Evolutionary conservation across 2,113 vertebrate genomes (phyloP), one percentile per base, ranked within the genome.

Genomic region (Cyprinus carpio): DNA sequence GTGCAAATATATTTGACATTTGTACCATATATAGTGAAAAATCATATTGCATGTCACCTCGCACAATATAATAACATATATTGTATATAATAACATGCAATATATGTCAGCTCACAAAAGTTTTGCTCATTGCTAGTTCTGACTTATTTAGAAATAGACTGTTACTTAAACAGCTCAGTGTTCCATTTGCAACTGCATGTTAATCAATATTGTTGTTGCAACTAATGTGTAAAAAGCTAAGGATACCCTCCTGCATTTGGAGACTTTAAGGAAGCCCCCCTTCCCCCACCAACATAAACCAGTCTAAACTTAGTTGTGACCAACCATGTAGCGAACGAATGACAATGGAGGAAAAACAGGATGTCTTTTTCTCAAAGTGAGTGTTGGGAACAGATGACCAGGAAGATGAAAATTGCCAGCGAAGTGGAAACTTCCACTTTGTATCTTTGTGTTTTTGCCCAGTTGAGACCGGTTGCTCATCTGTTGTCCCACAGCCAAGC

Each of bases 291-390:
- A 27, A 58, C 31, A 75, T 31, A 69, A 13, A 85, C 58, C 34
- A 82, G 92, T 94, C 96, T 96, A 97, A 97, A 98, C 95, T 97
- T 98, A 96, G 97, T 94, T 90, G 92, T 85, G 84, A 92, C 69
- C 75, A 86, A 58, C 85, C 83, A 72, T 87, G 88, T 91, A 95
- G 93, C 92, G 91, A 92, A 95, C 94, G 93, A 94, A 95, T 97
- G 96, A 97, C 96, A 98, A 95, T 96, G 90, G 95, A 95, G 95
- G 92, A 94, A 97, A 98, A 99, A 99, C 96, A 99, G 97, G 98
- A 99, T 98, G 96, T 96, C 90, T 97, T 93, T 97, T 95, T 94
- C 94, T 92, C 93, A 93, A 89, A 88, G 93, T 97, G 96, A 96
- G 95, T 95, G 94, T 96, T 95, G 89, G 94, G 96, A 97, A 95